Base-by-base conservation (phyloP, 2,888 invertebrate genomes). In the Ectropis crepuscularia region DNA sequence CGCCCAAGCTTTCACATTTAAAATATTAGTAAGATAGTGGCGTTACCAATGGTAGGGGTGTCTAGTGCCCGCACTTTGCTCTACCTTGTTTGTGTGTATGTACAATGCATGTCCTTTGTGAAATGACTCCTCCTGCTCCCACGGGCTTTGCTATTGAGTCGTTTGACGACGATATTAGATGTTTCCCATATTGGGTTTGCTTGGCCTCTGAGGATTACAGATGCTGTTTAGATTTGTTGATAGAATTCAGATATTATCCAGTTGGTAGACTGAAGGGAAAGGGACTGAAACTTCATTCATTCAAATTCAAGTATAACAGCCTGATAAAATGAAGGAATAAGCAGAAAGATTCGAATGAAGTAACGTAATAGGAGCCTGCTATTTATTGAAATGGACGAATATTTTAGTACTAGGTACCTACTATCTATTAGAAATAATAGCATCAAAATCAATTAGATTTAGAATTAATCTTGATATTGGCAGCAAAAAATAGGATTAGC, bases 101-200 rank as follows among this genome's bases (percentile, higher is more conserved):
- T 73, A 73, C 72, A 72, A 69, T 67, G 68, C 73, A 75, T 68
- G 74, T 65, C 74, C 79, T 80, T 81, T 79, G 80, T 79, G 74
- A 74, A 74, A 69, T 71, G 69, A 73, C 72, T 72, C 69, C 66
- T 64, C 60, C 63, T 66, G 61, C 64, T 68, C 79, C 72, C 72
- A 55, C 47, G 74, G 71, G 76, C 75, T 72, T 71, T 70, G 70
- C 73, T 72, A 77, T 78, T 66, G 75, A 71, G 69, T 69, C 70
- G 74, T 77, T 76, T 74, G 77, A 75, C 73, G 69, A 57, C 61
- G 54, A 61, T 70, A 69, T 68, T 65, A 64, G 65, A 67, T 65
- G 68, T 58, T 61, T 59, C 68, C 58, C 12, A 61, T 67, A 65
- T 67, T 65, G 54, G 63, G 68, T 71, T 63, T 60, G 57, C 61